Evolutionary conservation across 2,113 vertebrate genomes (phyloP).

Genomic region (Stegostoma tigrinum): DNA sequence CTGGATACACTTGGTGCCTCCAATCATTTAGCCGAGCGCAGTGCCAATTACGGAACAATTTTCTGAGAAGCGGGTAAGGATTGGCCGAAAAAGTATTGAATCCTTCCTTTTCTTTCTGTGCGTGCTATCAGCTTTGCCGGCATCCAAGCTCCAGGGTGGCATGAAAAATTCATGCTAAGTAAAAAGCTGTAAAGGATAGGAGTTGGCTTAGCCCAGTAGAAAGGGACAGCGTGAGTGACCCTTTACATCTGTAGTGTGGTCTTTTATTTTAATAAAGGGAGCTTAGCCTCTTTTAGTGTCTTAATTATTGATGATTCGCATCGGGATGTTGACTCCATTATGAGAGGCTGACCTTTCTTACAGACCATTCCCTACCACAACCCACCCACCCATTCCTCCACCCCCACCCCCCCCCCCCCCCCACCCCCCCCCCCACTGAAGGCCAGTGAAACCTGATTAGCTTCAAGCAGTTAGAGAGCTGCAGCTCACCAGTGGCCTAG

Average conservation of each 20-base stretch:
- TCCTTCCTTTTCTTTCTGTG: not conserved
- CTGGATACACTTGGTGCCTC: not conserved
- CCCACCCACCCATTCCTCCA: not conserved
- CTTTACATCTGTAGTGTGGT: not conserved
- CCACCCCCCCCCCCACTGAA: not conserved
- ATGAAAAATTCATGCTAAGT: constrained; percentile 33
- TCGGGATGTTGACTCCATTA: constrained; percentile 33
- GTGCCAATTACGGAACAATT: not conserved
- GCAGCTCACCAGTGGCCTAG: not conserved
- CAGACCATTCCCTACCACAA: not conserved
- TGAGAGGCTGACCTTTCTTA: not conserved
- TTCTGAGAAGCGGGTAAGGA: no score
- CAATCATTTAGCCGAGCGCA: not conserved
- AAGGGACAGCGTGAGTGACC: not conserved
- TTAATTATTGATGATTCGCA: constrained; percentile 34
- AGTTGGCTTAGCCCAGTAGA: not conserved
- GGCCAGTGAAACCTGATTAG: not conserved
- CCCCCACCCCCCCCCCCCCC: not conserved
- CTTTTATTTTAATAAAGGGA: constrained; percentile 26
- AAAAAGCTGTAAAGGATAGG: not conserved
- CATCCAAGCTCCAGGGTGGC: not conserved
- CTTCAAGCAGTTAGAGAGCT: constrained; percentile 9
- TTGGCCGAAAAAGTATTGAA: not conserved
- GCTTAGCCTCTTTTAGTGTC: not conserved
- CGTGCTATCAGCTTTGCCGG: not conserved